Base-by-base conservation (phyloP, 1,140 invertebrate genomes). In the Grapholita molesta region DNA sequence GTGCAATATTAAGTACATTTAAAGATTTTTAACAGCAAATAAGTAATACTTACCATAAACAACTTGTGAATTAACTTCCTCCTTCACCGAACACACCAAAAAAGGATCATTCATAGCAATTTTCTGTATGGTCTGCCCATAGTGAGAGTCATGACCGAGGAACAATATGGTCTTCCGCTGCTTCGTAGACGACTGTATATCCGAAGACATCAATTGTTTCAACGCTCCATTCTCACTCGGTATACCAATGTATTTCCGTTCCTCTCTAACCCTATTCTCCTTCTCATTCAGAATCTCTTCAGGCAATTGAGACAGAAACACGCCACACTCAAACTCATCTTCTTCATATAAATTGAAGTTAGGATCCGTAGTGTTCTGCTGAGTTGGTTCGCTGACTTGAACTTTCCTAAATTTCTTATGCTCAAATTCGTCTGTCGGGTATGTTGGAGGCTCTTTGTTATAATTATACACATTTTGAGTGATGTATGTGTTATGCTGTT, bases 171-270 rank as follows among this genome's bases (percentile, higher is more conserved):
- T 90, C 66, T 87, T 87, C 30, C 84, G 79, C 18, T 87, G 85
- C 67, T 86, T 88, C 0, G 84, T 77, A 21, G 79, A 28, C 0
- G 79, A 78, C 65, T 88, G 85, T 12, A 85, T 85, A 12, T 86
- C 84, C 0, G 85, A 71, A 0, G 88, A 89, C 87, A 91, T 89
- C 0, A 91, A 74, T 42, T 91, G 89, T 52, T 88, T 86, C 64
- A 91, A 55, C 0, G 89, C 89, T 53, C 76, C 79, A 69, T 88
- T 84, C 3, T 87, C 83, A 69, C 75, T 79, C n/a, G 81, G 76
- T 3, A 83, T 0, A 2, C 69, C 78, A 5, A 80, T 71, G 42
- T 77, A 82, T 23, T 79, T 83, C 35, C 72, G 67, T 21, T 85
- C 83, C 30, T 85, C 80, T 64, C 74, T 73, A 0, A 65, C 74